Conservation (phyloP, 2,113 vertebrate species). For the Stigmatopora argus region DNA sequence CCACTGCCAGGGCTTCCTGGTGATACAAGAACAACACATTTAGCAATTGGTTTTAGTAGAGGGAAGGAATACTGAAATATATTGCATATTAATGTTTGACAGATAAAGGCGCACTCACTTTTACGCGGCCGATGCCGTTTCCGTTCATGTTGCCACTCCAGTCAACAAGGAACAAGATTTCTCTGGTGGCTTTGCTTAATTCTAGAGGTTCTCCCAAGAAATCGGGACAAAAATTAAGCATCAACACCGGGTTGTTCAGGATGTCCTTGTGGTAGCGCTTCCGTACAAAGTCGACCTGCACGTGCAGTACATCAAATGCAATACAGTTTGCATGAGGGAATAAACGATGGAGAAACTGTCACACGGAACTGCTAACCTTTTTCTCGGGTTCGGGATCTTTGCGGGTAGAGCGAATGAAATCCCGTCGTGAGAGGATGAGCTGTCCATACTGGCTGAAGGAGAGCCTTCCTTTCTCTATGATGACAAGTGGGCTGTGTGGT, state of each 20-base stretch:
- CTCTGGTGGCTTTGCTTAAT: constrained; percentile 79
- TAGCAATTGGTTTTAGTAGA: no score
- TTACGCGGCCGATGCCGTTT: constrained; percentile 71
- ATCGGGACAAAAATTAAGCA: constrained; percentile 92
- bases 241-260: constrained; percentile 84
- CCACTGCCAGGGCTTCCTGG: constrained; percentile 86
- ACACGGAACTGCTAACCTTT: constrained; percentile 67
- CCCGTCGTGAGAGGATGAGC: constrained; percentile 76
- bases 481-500: constrained; percentile 84
- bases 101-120: constrained; percentile 56
- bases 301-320: background rate
- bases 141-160: constrained; percentile 65
- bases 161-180: constrained; percentile 86
- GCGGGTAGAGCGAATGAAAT: constrained; percentile 75
- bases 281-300: constrained; percentile 85
- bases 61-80: no score
- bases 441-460: constrained; percentile 82
- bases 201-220: constrained; percentile 66
- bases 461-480: constrained; percentile 82
- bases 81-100: no score
- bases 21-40: background rate
- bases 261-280: constrained; percentile 95
- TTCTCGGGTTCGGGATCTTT: constrained; percentile 79
- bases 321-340: background rate
- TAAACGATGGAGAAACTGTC: background rate